Evolutionary conservation across 1,140 invertebrate genomes (phyloP), one percentile per base, ranked within the genome.

Genomic region (Adoxophyes honmai): DNA sequence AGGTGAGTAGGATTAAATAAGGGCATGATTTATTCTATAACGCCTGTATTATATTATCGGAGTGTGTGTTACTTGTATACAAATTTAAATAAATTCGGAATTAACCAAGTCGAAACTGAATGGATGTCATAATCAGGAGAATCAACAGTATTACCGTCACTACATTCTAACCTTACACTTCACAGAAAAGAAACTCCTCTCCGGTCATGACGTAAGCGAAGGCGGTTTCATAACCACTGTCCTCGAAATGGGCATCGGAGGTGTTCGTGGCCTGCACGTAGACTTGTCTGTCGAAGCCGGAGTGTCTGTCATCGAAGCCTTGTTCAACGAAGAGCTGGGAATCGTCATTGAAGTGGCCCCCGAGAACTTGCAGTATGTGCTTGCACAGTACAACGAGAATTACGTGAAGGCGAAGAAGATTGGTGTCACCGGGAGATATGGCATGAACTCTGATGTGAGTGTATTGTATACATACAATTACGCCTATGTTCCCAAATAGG

Each of bases 121-220:
- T n/a, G n/a, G n/a, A n/a, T n/a, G n/a, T n/a, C n/a, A n/a, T n/a
- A n/a, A n/a, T n/a, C n/a, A n/a, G n/a, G n/a, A n/a, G n/a, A n/a
- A n/a, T n/a, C n/a, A n/a, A n/a, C n/a, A n/a, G n/a, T n/a, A n/a
- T n/a, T n/a, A n/a, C 15, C 38, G 4, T 3, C 52, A 21, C 0
- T 42, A 16, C 10, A 10, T 5, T 15, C 34, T 9, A 13, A 36
- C 16, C 14, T 37, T 15, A 3, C 6, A 54, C 13, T 15, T 9
- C 1, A 35, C 33, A 95, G 94, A 94, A 42, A 90, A 90, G 0
- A 92, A 93, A 75, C 78, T 99, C 6, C 81, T 95, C 10, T 91
- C 98, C n/a, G 97, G 98, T 1, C 98, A 99, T 83, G 98, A 99
- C 88, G 91, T 99, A 0, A 99, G 97, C 83, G 98, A 99, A 89